phyloP scores from a whole-genome alignment of 2,113 vertebrate species.

The Numenius arquata region DNA sequence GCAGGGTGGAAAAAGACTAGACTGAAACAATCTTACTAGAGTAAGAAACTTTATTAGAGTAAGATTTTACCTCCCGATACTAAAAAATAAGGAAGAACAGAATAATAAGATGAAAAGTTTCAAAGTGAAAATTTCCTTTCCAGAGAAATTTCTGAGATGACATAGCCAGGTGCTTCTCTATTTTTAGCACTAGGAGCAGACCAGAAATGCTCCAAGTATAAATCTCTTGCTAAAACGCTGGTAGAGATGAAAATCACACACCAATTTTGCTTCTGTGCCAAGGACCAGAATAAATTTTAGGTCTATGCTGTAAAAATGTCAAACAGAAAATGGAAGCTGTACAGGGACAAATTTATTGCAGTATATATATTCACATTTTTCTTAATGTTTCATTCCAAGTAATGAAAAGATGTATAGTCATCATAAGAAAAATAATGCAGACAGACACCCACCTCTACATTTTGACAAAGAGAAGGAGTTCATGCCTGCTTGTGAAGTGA shows the following conservation, averaged over 20 bases:
- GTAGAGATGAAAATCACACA: background rate
- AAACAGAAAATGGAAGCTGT: slow-evolving; percentile 16
- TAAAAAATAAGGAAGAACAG: background rate
- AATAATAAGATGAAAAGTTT: background rate
- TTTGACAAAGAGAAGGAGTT: background rate
- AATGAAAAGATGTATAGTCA: background rate
- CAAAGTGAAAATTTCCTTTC: background rate
- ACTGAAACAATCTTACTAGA: background rate
- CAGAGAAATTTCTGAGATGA: background rate
- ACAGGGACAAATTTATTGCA: background rate
- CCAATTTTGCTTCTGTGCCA: background rate
- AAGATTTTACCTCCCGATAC: background rate
- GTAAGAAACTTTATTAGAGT: accelerated
- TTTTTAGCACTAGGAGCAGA: background rate
- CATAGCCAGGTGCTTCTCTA: background rate
- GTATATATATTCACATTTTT: background rate
- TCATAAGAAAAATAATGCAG: background rate
- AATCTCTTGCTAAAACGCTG: background rate
- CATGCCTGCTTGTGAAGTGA: background rate
- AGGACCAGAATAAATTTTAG: slow-evolving; percentile 36
- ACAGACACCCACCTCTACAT: background rate
- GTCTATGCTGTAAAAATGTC: background rate
- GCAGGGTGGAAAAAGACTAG: background rate
- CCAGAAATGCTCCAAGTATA: background rate
- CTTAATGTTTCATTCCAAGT: background rate